Evolutionary conservation across 2,113 vertebrate species (phyloP), one percentile per base, ranked within the genome.

Genomic region (Melanerpes aurifrons): DNA sequence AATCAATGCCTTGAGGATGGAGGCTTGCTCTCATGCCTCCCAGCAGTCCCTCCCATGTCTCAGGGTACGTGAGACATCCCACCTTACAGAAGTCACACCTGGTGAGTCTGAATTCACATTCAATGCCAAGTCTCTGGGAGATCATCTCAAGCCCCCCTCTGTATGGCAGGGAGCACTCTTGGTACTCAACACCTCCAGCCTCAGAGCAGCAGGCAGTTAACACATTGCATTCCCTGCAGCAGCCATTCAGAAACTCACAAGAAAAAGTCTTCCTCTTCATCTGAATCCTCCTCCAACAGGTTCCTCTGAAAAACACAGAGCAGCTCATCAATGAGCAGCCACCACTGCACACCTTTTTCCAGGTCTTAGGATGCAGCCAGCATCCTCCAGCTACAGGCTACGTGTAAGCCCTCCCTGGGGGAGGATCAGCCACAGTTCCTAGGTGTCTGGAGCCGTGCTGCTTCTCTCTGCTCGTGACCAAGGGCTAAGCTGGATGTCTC

Each of bases 241-340:
- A 2, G 19, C 69, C 3, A 0, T 43, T 43, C 21, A 76, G 74
- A 91, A 64, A 99, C 99, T 99, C 97, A 99, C 99, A 99, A 95
- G 94, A 99, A 99, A 96, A 99, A 99, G 95, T 99, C 99, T 94
- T 99, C 99, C 91, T 99, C 99, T 97, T 99, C 99, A 97, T 99
- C 99, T 0, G 99, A 99, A 97, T 99, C 99, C 93, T 99, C 99
- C 96, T 99, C 99, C 91, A 99, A 94, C n/a, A 99, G 97, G 95
- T 99, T 99, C 96, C 99, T 99, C 99, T 99, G 97, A 84, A 62
- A 77, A 95, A 25, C 26, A 0, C 45, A 72, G 53, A 59, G 2
- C 31, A 56, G 31, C 37, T 43, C 2, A 1, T 78, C 59, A 87
- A 7, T 28, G 59, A 88, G 35, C 54, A 71, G 13, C 35, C n/a